Conservation (phyloP, 1,140 invertebrate genomes). For the Carposina sasakii region DNA sequence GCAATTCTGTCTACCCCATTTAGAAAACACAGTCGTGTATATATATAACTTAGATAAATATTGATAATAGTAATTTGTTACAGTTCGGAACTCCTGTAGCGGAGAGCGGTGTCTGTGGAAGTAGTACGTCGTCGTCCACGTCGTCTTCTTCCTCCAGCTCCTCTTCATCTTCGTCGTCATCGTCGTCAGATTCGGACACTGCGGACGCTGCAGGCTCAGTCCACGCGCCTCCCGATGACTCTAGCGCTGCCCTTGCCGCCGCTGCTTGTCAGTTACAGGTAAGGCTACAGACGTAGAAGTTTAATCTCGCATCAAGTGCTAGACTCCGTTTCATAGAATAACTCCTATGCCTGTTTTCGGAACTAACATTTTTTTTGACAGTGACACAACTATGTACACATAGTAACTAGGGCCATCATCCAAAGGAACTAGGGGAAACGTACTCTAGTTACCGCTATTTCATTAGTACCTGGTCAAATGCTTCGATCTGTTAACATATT, state of each 20-base stretch:
- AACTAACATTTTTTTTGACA: too few relatives aligned
- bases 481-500: too few relatives aligned
- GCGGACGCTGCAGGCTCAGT: slow-evolving; percentile 57
- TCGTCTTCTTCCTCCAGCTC: slow-evolving; percentile 27
- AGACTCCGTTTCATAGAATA: too few relatives aligned
- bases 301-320: not conserved
- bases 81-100: slow-evolving; percentile 53
- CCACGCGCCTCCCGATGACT: slow-evolving; percentile 56
- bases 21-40: too few relatives aligned
- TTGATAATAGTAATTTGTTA: slow-evolving; percentile 12
- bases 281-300: too few relatives aligned
- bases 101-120: slow-evolving; percentile 50
- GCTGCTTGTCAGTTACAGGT: slow-evolving; percentile 66
- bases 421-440: too few relatives aligned
- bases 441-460: too few relatives aligned
- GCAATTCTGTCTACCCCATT: too few relatives aligned
- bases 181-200: slow-evolving; percentile 64
- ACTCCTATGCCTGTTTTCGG: not conserved
- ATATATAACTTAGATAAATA: too few relatives aligned
- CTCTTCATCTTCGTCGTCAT: slow-evolving; percentile 58
- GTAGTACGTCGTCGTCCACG: slow-evolving; percentile 54
- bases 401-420: too few relatives aligned
- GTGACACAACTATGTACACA: too few relatives aligned
- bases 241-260: slow-evolving; percentile 59
- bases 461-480: too few relatives aligned